phyloP scores from a whole-genome alignment of 2,888 invertebrate genomes.

The Prosopocoilus inquinatus region DNA sequence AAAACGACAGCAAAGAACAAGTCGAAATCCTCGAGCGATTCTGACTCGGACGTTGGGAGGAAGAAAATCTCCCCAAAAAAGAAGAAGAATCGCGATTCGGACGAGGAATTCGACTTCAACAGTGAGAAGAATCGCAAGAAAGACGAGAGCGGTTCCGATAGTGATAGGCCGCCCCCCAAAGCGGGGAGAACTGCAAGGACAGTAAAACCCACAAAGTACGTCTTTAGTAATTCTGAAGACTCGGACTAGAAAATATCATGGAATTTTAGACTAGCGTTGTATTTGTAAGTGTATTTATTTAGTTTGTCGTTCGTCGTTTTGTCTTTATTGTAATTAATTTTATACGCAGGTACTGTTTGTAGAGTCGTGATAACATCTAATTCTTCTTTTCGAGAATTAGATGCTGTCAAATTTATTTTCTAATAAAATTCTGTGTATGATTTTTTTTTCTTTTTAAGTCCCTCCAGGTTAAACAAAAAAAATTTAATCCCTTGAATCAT shows the following conservation, averaged over 20 bases:
- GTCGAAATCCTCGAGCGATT: conserved; percentile 13
- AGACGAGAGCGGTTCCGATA: conserved; percentile 25
- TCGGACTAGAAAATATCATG: conserved; percentile 36
- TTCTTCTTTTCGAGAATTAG: too few relatives aligned
- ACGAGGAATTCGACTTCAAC: conserved; percentile 28
- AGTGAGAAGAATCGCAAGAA: conserved; percentile 37
- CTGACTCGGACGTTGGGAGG: conserved; percentile 1
- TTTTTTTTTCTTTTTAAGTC: not conserved
- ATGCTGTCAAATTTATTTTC: conserved; percentile 10
- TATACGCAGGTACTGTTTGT: too few relatives aligned
- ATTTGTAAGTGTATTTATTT: not conserved
- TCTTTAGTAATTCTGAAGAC: conserved; percentile 51
- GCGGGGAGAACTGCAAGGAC: conserved; percentile 35
- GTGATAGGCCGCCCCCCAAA: conserved; percentile 28
- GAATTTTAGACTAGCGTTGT: not conserved
- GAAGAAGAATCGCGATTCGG: conserved; percentile 7
- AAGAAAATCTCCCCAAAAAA: conserved; percentile 4
- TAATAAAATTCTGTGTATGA: conserved; percentile 15
- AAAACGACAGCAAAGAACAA: conserved; percentile 29
- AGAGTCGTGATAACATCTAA: too few relatives aligned
- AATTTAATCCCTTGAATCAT: too few relatives aligned
- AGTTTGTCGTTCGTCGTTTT: too few relatives aligned
- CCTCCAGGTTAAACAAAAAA: too few relatives aligned
- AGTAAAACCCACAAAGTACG: conserved; percentile 42
- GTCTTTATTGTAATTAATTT: too few relatives aligned